These are phyloP conservation scores for Mola mola DNA, from an alignment of 2,113 vertebrate species.

Conservation along the genomic window DNA sequence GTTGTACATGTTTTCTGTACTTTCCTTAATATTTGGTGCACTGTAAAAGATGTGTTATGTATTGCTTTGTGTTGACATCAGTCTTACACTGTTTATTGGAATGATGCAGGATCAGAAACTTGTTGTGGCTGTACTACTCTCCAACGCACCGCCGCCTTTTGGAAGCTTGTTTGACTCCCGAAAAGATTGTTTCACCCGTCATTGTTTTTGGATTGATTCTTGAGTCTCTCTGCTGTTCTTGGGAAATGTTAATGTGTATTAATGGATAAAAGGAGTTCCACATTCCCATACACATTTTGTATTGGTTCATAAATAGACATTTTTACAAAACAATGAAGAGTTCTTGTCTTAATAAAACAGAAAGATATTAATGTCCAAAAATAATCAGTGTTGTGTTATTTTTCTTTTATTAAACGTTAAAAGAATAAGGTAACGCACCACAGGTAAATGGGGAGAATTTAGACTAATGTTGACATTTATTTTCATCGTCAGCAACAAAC, in stretches of 20 bases:
- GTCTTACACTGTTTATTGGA: constrained; percentile 68
- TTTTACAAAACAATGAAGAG: constrained; percentile 87
- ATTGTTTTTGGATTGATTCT: constrained; percentile 79
- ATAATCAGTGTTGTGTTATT: constrained; percentile 68
- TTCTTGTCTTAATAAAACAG: constrained; percentile 90
- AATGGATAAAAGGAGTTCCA: constrained; percentile 83
- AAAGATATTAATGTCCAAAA: constrained; percentile 87
- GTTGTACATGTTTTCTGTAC: constrained; percentile 82
- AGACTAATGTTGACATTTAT: no score
- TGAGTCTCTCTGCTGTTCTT: constrained; percentile 86
- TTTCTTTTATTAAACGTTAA: constrained; percentile 7
- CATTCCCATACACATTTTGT: constrained; percentile 89
- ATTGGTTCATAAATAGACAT: constrained; percentile 89
- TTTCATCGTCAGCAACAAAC: no score
- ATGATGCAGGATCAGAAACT: constrained; percentile 69
- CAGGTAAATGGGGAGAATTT: no score
- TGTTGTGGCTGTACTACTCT: constrained; percentile 75
- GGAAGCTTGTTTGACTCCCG: constrained; percentile 59
- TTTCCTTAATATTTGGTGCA: constrained; percentile 83
- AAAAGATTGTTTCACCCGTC: constrained; percentile 76
- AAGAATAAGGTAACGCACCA: no score
- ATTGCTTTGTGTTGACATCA: constrained; percentile 82
- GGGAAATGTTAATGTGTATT: constrained; percentile 86
- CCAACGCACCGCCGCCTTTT: constrained; percentile 62
- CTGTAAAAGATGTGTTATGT: constrained; percentile 82